Percentiles rank a stretch among this genome's conserved stretches.
Conservation (phyloP, 2,797 vertebrate genomes). For the Vultur gryphus region DNA sequence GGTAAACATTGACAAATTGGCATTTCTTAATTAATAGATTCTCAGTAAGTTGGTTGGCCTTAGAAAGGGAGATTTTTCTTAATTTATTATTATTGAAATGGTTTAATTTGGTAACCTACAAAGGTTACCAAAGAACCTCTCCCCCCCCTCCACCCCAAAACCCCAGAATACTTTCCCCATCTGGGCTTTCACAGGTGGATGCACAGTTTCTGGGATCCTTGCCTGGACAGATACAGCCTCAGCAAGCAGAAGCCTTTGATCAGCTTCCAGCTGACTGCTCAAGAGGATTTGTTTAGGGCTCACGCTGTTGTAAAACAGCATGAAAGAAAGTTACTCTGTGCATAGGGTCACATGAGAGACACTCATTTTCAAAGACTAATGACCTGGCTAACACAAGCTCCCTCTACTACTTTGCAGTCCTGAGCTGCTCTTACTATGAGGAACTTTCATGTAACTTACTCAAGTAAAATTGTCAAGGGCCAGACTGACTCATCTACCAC, state of each 20-base stretch:
- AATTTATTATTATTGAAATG: not conserved
- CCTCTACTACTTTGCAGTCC: not conserved
- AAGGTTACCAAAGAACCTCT: not conserved
- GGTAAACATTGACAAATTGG: not conserved
- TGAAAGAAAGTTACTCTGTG: not conserved
- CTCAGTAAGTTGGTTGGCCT: not conserved
- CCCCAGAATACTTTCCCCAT: not conserved
- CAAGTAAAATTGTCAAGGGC: not conserved
- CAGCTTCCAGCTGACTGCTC: not conserved
- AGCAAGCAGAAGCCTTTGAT: not conserved
- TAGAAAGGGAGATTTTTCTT: not conserved
- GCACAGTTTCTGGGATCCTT: not conserved
- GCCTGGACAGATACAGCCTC: not conserved
- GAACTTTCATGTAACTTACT: not conserved
- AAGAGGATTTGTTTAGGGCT: not conserved
- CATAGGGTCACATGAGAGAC: not conserved
- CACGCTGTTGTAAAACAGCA: not conserved
- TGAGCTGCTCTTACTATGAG: not conserved
- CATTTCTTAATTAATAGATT: not conserved
- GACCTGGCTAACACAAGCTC: not conserved
- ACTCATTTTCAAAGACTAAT: not conserved
- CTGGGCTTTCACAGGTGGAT: not conserved
- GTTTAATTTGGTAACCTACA: not conserved
- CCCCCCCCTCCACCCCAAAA: not conserved
- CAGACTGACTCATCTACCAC: not conserved